Conservation (phyloP, 2,888 invertebrate species). For the Hyppa rectilinea region DNA sequence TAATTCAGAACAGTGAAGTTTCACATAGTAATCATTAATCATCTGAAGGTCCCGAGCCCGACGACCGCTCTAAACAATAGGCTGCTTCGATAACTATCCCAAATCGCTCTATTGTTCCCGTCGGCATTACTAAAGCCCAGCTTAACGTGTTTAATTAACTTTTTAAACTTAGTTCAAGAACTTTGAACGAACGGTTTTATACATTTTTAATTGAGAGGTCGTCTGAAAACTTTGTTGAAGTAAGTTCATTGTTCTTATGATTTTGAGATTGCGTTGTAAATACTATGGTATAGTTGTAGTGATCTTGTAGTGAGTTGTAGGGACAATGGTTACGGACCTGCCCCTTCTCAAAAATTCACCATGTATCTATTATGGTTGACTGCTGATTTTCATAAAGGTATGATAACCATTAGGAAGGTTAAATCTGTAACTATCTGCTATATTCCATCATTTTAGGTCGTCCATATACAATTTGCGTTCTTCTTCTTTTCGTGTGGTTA, state of each 20-base stretch:
- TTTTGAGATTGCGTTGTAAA: conserved; percentile 21
- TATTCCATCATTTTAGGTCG: too few relatives aligned
- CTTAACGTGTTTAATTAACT: conserved; percentile 53
- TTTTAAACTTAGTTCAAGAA: conserved; percentile 45
- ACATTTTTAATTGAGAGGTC: conserved; percentile 43
- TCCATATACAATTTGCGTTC: too few relatives aligned
- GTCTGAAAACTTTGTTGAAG: conserved; percentile 30
- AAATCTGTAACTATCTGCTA: too few relatives aligned
- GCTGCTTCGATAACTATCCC: conserved; percentile 47
- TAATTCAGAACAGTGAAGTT: conserved; percentile 41
- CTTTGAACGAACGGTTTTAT: conserved; percentile 32
- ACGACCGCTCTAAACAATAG: conserved; percentile 54
- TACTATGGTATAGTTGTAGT: background rate
- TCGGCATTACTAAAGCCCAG: conserved; percentile 45
- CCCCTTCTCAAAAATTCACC: too few relatives aligned
- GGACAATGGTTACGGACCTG: background rate
- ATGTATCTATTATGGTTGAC: too few relatives aligned
- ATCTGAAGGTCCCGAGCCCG: conserved; percentile 34
- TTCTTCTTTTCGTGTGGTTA: too few relatives aligned
- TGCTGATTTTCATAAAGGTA: too few relatives aligned
- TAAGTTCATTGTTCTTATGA: conserved; percentile 16
- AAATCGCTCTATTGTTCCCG: conserved; percentile 51
- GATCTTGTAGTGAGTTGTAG: too few relatives aligned
- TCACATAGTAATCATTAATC: conserved; percentile 53
- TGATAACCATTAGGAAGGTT: too few relatives aligned